These are phyloP conservation scores for Lagopus muta DNA, from an alignment of 2,113 vertebrate genomes.

Conservation along the genomic window DNA sequence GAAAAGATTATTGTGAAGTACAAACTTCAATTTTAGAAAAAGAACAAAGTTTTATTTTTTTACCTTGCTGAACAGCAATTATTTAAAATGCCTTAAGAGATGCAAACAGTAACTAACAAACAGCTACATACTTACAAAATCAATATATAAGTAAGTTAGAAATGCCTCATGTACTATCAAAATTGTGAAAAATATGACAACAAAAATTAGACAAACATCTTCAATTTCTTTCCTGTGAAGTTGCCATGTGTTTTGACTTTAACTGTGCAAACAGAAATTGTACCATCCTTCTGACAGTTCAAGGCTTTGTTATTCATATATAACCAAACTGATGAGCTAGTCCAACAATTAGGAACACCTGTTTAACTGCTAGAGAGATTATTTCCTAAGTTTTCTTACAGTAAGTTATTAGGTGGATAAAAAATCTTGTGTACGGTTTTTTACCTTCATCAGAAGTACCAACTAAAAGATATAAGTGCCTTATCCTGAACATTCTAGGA, in stretches of 20 bases:
- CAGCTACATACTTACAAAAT: not conserved
- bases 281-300: not conserved
- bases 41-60: not conserved
- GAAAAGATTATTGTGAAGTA: not conserved
- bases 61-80: not conserved
- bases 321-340: not conserved
- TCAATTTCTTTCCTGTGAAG: not conserved
- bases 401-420: rapidly evolving
- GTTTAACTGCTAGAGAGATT: not conserved
- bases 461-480: not conserved
- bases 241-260: not conserved
- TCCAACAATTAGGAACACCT: not conserved
- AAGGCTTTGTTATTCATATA: not conserved
- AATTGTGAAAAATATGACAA: not conserved
- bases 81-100: not conserved
- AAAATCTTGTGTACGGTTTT: not conserved
- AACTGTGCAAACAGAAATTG: not conserved
- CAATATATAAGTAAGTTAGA: not conserved
- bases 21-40: not conserved
- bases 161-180: not conserved
- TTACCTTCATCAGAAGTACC: not conserved
- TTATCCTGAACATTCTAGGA: not conserved
- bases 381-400: not conserved
- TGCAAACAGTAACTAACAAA: not conserved
- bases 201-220: not conserved